Percentiles rank a stretch among this genome's conserved stretches.
Conservation (phyloP, 2,113 vertebrate genomes). For the Hippoglossus stenolepis region DNA sequence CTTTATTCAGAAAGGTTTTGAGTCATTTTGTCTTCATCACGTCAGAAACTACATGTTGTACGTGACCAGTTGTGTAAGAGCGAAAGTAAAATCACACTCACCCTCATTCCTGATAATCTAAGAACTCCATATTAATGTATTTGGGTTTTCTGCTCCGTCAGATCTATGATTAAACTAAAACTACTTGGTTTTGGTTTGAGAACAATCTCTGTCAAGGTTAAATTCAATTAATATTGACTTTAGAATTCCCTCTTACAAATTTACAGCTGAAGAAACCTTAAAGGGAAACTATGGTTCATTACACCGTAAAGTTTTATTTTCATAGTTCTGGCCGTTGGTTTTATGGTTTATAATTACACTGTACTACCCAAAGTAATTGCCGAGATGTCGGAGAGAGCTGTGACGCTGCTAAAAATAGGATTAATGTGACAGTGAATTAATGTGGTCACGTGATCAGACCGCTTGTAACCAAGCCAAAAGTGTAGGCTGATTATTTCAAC, state of each 20-base stretch:
- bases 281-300: background rate
- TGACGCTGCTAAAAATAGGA: background rate
- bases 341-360: background rate
- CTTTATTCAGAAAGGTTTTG: too few relatives aligned
- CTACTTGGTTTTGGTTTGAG: background rate
- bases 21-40: too few relatives aligned
- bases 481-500: background rate
- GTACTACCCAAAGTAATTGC: background rate
- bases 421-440: constrained; percentile 1
- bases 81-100: too few relatives aligned
- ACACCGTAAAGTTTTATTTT: constrained; percentile 7
- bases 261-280: background rate
- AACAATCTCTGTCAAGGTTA: background rate
- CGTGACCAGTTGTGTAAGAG: too few relatives aligned
- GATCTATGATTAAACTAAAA: background rate
- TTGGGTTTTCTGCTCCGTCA: background rate
- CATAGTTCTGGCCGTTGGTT: background rate
- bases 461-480: background rate
- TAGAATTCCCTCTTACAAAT: background rate
- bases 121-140: too few relatives aligned
- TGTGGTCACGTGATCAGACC: background rate
- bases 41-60: background rate
- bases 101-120: too few relatives aligned
- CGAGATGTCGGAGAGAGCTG: background rate
- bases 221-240: background rate